These are phyloP conservation scores for Sylvia atricapilla DNA, from an alignment of 2,113 vertebrate genomes.

Conservation along the genomic window DNA sequence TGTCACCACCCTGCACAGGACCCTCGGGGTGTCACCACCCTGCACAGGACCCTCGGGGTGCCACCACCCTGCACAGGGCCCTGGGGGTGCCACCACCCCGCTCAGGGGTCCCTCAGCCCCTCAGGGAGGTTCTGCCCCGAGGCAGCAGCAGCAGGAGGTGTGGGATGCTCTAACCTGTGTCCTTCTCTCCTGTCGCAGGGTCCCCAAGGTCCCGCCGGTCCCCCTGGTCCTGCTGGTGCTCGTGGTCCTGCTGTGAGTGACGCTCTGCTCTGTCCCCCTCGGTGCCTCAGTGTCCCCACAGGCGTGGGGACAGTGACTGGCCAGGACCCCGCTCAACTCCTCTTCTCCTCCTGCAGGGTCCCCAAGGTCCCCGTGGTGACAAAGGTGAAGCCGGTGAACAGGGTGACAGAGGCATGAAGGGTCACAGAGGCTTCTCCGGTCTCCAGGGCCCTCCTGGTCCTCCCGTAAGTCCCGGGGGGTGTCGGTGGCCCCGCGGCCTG, in stretches of 20 bases:
- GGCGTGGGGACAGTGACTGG: fast-evolving
- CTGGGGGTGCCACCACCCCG: fast-evolving
- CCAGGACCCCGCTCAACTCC: not conserved
- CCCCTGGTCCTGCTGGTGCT: constrained; percentile 84
- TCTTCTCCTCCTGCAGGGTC: constrained; percentile 75
- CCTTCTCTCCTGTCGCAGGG: constrained; percentile 75
- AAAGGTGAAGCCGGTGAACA: constrained; percentile 95
- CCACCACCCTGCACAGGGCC: not conserved
- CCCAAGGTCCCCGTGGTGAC: constrained; percentile 92
- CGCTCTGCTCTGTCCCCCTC: not conserved
- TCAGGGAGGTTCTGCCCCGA: fast-evolving
- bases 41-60: too few species aligned
- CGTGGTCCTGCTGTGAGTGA: constrained; percentile 87
- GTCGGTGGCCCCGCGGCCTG: fast-evolving
- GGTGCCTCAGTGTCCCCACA: fast-evolving
- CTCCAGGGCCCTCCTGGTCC: constrained; percentile 89
- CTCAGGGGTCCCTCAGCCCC: not conserved
- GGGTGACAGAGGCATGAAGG: constrained; percentile 97
- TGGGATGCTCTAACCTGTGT: not conserved
- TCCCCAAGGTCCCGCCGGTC: constrained; percentile 85
- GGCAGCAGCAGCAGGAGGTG: not conserved
- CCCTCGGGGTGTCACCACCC: too few species aligned
- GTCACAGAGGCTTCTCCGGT: constrained; percentile 94
- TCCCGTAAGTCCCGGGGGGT: constrained; percentile 77
- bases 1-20: too few species aligned